Evolutionary conservation across 2,888 invertebrate species (phyloP).

Genomic region (Drosophila hamatofila): DNA sequence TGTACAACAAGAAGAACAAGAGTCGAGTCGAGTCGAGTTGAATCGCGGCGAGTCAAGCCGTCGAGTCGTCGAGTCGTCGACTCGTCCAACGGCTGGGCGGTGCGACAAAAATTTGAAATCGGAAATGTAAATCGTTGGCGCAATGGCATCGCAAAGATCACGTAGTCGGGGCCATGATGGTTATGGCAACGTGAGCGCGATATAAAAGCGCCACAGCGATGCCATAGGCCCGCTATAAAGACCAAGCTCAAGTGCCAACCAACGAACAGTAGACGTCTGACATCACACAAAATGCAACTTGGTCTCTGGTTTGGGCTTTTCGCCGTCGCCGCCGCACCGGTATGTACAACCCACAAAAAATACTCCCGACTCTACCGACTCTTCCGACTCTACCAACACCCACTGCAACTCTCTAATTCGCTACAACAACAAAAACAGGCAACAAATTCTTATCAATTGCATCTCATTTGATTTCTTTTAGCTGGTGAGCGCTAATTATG

Average conservation of each 20-base stretch:
- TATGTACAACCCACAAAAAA: constrained; percentile 58
- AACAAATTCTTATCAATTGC: constrained; percentile 9
- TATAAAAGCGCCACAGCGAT: constrained; percentile 43
- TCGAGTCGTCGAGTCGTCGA: too few species aligned
- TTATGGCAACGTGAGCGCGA: constrained; percentile 56
- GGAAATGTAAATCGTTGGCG: constrained; percentile 69
- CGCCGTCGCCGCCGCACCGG: constrained; percentile 82
- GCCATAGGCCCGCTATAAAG: constrained; percentile 68
- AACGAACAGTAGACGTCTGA: constrained; percentile 65
- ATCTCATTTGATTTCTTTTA: constrained; percentile 18
- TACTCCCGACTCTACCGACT: background rate
- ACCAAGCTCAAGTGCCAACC: constrained; percentile 51
- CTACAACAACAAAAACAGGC: background rate
- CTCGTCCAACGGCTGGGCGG: constrained; percentile 21
- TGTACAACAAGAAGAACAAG: constrained; percentile 34
- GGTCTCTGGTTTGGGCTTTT: constrained; percentile 80
- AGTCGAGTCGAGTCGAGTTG: constrained; percentile 12
- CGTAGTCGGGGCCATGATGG: constrained; percentile 59
- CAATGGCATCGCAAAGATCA: constrained; percentile 64
- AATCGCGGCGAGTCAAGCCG: background rate
- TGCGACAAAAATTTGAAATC: constrained; percentile 65
- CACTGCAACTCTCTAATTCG: background rate
- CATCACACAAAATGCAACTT: constrained; percentile 77
- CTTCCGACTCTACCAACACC: background rate
- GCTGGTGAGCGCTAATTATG: constrained; percentile 71